phyloP scores from a whole-genome alignment of 2,888 invertebrate species.

The Nemoura dubitans region DNA sequence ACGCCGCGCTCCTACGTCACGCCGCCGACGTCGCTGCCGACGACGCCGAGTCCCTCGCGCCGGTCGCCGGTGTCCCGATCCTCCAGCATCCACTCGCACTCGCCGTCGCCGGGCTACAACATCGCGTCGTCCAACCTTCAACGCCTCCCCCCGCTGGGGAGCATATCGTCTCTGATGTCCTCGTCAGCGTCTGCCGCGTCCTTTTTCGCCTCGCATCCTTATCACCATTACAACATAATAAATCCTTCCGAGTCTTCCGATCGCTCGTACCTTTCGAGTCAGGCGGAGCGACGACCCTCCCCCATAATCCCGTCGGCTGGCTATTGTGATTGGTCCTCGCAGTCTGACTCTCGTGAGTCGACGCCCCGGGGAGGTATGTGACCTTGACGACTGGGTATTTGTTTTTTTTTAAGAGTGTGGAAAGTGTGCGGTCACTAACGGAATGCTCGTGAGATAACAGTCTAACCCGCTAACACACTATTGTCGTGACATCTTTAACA shows the following conservation, averaged over 20 bases:
- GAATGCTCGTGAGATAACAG: not conserved
- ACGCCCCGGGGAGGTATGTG: slow-evolving; percentile 46
- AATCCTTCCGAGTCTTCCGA: slow-evolving; percentile 24
- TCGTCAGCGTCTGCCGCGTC: not conserved
- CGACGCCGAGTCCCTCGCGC: not conserved
- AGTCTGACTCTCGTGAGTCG: slow-evolving; percentile 44
- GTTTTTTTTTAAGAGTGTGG: not conserved
- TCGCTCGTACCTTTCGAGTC: slow-evolving; percentile 45
- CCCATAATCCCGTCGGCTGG: slow-evolving; percentile 46
- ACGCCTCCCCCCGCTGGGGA: not conserved
- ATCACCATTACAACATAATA: not conserved
- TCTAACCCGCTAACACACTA: not conserved
- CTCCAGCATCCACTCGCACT: not conserved
- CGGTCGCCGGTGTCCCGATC: not conserved
- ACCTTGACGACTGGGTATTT: not conserved
- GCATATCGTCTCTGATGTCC: slow-evolving; percentile 5
- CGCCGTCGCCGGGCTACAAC: slow-evolving; percentile 36
- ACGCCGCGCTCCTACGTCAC: slow-evolving; percentile 28
- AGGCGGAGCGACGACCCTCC: slow-evolving; percentile 45
- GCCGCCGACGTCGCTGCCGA: slow-evolving; percentile 23
- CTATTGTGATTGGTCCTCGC: slow-evolving; percentile 49
- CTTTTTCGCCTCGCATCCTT: slow-evolving; percentile 22
- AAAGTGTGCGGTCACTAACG: not conserved
- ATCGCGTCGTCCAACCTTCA: slow-evolving; percentile 27
- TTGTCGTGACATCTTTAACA: not conserved